Evolutionary conservation across 2,888 invertebrate genomes (phyloP).

Genomic region (Drosophila phalerata): DNA sequence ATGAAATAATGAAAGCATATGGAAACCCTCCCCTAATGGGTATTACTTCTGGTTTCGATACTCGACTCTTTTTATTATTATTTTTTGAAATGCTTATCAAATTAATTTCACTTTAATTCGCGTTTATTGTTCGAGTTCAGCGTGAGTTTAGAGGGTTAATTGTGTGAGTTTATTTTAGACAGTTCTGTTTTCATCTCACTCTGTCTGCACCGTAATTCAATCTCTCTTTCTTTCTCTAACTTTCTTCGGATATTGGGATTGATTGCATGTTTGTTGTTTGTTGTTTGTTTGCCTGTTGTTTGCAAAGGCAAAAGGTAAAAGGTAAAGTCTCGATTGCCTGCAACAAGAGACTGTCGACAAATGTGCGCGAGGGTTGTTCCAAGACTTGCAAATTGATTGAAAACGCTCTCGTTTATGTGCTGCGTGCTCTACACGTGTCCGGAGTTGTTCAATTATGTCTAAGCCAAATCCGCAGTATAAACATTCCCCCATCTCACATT

Average conservation of each 20-base stretch:
- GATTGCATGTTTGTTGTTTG: slow-evolving; percentile 52
- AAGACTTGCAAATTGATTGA: slow-evolving; percentile 64
- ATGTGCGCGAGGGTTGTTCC: slow-evolving; percentile 58
- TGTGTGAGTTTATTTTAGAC: slow-evolving; percentile 60
- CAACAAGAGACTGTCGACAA: slow-evolving; percentile 10
- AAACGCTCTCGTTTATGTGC: slow-evolving; percentile 24
- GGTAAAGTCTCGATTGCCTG: slow-evolving; percentile 46
- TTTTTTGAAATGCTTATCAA: slow-evolving; percentile 70
- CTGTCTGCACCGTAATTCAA: not conserved
- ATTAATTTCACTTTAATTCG: slow-evolving; percentile 78
- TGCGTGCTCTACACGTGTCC: slow-evolving; percentile 74
- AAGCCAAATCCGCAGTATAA: slow-evolving; percentile 81
- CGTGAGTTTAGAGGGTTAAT: slow-evolving; percentile 67
- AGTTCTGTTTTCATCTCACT: not conserved
- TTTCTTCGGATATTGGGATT: slow-evolving; percentile 26
- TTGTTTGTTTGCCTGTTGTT: slow-evolving; percentile 44
- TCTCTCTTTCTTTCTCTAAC: slow-evolving; percentile 4
- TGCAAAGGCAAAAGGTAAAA: slow-evolving; percentile 14
- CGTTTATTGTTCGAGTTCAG: slow-evolving; percentile 64
- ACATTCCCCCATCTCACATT: slow-evolving; percentile 37
- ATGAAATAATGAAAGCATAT: not conserved
- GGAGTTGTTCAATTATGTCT: slow-evolving; percentile 80
- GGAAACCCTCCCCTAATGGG: not conserved
- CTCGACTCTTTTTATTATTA: slow-evolving; percentile 27
- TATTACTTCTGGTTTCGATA: not conserved